Percentiles rank a stretch among this genome's conserved stretches.
phyloP scores from a whole-genome alignment of 2,113 vertebrate species.

The Chamaetylas fuelleborni region DNA sequence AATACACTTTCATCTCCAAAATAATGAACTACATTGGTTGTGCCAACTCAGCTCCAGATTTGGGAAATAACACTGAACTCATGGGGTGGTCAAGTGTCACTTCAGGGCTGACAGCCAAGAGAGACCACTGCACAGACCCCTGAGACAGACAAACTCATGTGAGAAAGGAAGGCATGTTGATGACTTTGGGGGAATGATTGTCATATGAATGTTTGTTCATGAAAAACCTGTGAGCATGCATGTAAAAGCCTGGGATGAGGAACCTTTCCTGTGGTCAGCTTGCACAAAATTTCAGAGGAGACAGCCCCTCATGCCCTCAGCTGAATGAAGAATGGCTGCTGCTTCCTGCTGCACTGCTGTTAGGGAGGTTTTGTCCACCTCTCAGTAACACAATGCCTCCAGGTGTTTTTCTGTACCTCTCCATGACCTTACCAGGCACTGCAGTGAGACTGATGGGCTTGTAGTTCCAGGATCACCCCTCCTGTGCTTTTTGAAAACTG shows the following conservation, averaged over 20 bases:
- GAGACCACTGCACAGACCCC: not conserved
- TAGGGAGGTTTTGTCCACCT: not conserved
- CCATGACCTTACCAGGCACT: not conserved
- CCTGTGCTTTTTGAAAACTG: not conserved
- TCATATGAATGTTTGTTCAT: fast-evolving
- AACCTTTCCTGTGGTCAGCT: not conserved
- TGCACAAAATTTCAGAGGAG: fast-evolving
- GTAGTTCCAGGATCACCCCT: not conserved
- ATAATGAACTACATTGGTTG: not conserved
- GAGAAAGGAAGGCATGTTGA: not conserved
- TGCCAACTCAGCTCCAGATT: not conserved
- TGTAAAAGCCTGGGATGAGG: no score
- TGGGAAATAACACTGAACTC: fast-evolving
- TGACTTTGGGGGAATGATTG: not conserved
- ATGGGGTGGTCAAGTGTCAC: no score
- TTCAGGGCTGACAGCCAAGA: not conserved
- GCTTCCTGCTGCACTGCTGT: not conserved
- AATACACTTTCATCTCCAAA: not conserved
- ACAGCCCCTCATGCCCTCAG: not conserved
- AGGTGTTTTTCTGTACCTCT: not conserved
- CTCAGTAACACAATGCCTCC: not conserved
- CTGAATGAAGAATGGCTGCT: not conserved
- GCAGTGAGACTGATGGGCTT: not conserved
- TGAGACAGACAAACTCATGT: not conserved
- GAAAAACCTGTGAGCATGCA: not conserved